Base-by-base conservation (phyloP, 2,888 invertebrate genomes). In the Drosophila neoperkinsi region DNA sequence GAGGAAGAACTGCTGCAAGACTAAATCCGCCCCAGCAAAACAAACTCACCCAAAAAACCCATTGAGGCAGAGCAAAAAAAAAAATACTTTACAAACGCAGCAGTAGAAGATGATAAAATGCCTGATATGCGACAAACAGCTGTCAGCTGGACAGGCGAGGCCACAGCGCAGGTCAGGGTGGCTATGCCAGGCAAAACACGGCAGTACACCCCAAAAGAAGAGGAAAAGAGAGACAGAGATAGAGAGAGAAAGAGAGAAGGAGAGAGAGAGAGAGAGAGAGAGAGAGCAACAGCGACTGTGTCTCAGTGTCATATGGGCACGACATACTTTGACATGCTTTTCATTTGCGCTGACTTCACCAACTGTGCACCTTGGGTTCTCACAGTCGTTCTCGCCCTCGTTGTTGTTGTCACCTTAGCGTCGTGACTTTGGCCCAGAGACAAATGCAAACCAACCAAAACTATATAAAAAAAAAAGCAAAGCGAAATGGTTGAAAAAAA, bases 41-140 rank as follows among this genome's bases (percentile, higher is more conserved):
- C 67, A 73, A 77, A 85, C 65, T 67, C 30, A 30, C 25, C 55
- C 41, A 63, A 60, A 28, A 36, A 13, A 33, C 11, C 28, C 58
- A 61, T 55, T 46, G 46, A 61, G 25, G 25, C 46, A 46, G 16
- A 46, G 25, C 2, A 21, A 43, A 43, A 43, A n/a, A 66, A n/a
- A 62, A 61, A 77, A 67, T 36, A 50, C 28, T 51, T 55, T 56
- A 56, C 46, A 34, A 57, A 28, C 36, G 56, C 33, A 63, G 59
- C 60, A 56, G 62, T 71, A 67, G 72, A 69, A 63, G 76, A 81
- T 84, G 89, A 82, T 85, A 76, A 74, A 84, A 79, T 84, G 79
- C 62, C 82, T 74, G 71, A 90, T 79, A 88, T 79, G 81, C 81
- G 81, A 90, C 88, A 88, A 90, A 85, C 88, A 88, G 81, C 81